phyloP scores from a whole-genome alignment of 2,113 vertebrate species.

The Sialia sialis region DNA sequence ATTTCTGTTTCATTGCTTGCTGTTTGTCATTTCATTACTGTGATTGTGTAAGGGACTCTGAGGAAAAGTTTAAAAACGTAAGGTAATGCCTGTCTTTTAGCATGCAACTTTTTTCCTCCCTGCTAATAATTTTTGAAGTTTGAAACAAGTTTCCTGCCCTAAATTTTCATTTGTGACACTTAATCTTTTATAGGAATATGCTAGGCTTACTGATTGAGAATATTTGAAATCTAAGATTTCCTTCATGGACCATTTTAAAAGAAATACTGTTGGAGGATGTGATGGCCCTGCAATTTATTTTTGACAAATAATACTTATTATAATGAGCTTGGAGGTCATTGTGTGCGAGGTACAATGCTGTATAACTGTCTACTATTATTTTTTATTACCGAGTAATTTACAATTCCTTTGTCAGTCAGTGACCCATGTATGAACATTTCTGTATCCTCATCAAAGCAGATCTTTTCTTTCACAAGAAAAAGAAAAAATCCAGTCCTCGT shows the following conservation, averaged over 20 bases:
- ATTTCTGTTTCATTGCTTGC: background rate
- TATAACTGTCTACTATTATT: slow-evolving; percentile 29
- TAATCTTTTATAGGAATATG: background rate
- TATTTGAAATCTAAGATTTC: background rate
- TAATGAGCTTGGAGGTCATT: background rate
- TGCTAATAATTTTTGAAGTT: background rate
- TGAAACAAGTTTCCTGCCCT: background rate
- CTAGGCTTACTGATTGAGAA: background rate
- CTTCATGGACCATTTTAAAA: background rate
- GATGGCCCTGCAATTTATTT: background rate
- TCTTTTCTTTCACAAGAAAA: slow-evolving; percentile 6
- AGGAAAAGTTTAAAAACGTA: background rate
- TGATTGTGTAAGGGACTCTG: background rate
- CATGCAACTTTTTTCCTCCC: background rate
- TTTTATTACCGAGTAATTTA: slow-evolving; percentile 43
- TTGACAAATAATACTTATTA: slow-evolving; percentile 31
- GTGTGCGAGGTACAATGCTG: background rate
- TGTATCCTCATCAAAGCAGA: slow-evolving; percentile 25
- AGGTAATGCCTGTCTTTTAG: background rate
- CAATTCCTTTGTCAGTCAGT: slow-evolving; percentile 40
- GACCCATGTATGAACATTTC: slow-evolving; percentile 12
- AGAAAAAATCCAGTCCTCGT: background rate
- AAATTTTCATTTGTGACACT: background rate
- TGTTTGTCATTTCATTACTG: background rate
- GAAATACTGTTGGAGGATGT: background rate